Percentiles rank a stretch among this genome's conserved stretches.
These are phyloP conservation scores for Druceiella hillmani DNA, from an alignment of 2,888 invertebrate species.

Conservation along the genomic window DNA sequence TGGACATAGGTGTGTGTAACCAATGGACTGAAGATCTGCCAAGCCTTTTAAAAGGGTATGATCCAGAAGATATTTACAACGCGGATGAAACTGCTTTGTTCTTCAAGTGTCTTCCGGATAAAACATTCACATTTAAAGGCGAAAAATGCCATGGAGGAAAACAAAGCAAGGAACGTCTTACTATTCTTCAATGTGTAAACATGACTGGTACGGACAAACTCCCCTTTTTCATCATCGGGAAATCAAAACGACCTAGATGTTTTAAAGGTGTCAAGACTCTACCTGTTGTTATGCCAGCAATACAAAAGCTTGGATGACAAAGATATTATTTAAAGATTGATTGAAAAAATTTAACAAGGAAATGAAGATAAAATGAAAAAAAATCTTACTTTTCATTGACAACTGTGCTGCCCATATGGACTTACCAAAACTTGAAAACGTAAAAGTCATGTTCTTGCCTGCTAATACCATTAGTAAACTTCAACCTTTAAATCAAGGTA, in stretches of 20 bases:
- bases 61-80: constrained; percentile 6
- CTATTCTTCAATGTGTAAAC: constrained; percentile 13
- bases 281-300: constrained; percentile 11
- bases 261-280: constrained; percentile 14
- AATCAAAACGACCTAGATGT: constrained; percentile 17
- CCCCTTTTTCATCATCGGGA: constrained; percentile 14
- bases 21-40: constrained; percentile 16
- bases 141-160: constrained; percentile 15
- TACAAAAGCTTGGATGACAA: constrained; percentile 7
- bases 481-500: no score
- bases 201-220: constrained; percentile 12
- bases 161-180: constrained; percentile 13
- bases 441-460: no score
- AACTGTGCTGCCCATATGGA: no score
- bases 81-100: no score
- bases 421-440: no score
- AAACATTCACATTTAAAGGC: constrained; percentile 18
- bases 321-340: constrained; percentile 13
- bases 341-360: constrained; percentile 15
- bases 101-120: constrained; percentile 4
- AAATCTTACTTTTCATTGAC: no score
- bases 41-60: constrained; percentile 13
- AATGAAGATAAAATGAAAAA: constrained; percentile 14
- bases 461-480: no score
- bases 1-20: constrained; percentile 13